phyloP scores from a whole-genome alignment of 2,113 vertebrate species.

The Nothocercus julius region DNA sequence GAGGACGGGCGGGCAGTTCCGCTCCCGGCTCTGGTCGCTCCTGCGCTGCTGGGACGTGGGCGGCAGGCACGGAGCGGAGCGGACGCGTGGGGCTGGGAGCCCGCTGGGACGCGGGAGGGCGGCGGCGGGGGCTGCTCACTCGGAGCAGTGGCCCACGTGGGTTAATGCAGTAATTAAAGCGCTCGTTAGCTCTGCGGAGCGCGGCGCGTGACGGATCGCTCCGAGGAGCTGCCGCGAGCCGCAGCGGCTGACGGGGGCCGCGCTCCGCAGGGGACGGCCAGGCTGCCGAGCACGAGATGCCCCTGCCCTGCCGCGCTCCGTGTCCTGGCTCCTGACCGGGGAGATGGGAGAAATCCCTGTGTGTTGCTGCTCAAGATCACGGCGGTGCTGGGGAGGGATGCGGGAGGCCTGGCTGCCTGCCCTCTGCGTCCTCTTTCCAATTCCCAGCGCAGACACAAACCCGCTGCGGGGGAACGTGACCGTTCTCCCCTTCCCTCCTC shows the following conservation, averaged over 20 bases:
- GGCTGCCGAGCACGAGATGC: too few species aligned
- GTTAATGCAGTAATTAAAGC: constrained; percentile 32
- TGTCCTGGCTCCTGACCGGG: fast-evolving
- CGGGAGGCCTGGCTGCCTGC: neutral
- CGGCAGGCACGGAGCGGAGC: too few species aligned
- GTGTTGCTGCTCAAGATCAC: too few species aligned
- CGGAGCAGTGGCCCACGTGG: neutral
- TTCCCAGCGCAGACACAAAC: neutral
- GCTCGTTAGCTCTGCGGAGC: constrained; percentile 22
- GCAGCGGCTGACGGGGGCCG: neutral
- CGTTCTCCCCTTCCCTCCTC: fast-evolving
- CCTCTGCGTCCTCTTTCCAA: fast-evolving
- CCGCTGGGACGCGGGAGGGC: neutral
- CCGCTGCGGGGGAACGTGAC: fast-evolving
- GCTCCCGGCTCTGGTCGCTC: too few species aligned
- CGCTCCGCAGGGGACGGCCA: neutral
- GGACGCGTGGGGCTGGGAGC: neutral
- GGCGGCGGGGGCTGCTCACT: neutral
- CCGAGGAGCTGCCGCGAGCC: neutral
- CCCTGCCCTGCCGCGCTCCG: too few species aligned
- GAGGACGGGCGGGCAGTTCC: too few species aligned
- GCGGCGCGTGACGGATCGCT: neutral
- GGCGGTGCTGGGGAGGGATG: neutral
- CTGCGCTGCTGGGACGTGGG: too few species aligned
- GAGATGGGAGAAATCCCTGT: neutral